Percentiles rank a stretch among this genome's conserved stretches.
phyloP scores from a whole-genome alignment of 2,888 invertebrate species.

The Gryllus longicercus region DNA sequence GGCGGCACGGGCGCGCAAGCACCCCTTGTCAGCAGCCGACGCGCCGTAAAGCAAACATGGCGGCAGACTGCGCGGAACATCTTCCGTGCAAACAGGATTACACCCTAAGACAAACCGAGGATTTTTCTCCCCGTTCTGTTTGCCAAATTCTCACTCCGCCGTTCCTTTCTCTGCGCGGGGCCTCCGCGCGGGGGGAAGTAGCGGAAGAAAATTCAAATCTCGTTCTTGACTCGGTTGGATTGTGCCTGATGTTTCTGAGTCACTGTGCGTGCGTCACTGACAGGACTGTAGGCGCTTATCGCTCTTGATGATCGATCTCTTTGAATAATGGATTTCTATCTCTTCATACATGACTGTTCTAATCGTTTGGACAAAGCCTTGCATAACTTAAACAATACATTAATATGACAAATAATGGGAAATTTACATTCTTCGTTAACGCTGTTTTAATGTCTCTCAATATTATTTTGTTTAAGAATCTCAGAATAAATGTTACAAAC shows the following conservation, averaged over 20 bases:
- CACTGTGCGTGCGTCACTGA: not conserved
- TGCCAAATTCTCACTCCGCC: slow-evolving; percentile 17
- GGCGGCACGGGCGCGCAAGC: not conserved
- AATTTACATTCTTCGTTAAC: too few relatives aligned
- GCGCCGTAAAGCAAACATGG: slow-evolving; percentile 5
- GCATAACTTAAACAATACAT: too few relatives aligned
- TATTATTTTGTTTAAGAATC: too few relatives aligned
- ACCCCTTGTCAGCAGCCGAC: slow-evolving; percentile 2
- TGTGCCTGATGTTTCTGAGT: not conserved
- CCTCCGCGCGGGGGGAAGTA: not conserved
- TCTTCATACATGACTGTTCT: too few relatives aligned
- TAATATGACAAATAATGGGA: too few relatives aligned
- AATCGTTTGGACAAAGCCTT: too few relatives aligned
- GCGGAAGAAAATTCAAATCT: not conserved
- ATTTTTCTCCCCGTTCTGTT: not conserved
- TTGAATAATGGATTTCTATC: too few relatives aligned
- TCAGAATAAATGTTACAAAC: too few relatives aligned
- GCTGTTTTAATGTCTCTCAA: too few relatives aligned
- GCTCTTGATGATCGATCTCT: too few relatives aligned
- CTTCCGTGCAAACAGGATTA: slow-evolving; percentile 17
- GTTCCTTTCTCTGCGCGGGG: not conserved
- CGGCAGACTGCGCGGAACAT: not conserved
- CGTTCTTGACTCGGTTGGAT: not conserved
- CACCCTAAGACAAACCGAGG: not conserved
- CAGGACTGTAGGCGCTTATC: not conserved